Percentiles rank a stretch among this genome's conserved stretches.
phyloP scores from a whole-genome alignment of 2,888 invertebrate species.

The Harpalus rufipes region DNA sequence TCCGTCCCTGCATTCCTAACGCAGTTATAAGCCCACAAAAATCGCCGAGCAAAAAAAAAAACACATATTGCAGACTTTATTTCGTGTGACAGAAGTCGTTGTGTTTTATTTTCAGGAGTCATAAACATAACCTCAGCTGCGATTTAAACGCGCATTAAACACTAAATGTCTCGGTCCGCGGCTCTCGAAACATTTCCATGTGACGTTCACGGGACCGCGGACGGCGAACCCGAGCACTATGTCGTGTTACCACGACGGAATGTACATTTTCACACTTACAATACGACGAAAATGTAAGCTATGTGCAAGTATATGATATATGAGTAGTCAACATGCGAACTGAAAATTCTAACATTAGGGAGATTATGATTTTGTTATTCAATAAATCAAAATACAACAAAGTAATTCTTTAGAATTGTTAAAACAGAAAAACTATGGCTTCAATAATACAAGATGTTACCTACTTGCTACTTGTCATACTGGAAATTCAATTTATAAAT shows the following conservation, averaged over 20 bases:
- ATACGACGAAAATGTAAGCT: neutral
- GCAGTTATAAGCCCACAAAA: neutral
- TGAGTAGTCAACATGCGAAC: neutral
- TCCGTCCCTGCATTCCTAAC: neutral
- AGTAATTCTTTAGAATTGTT: no score
- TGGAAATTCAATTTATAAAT: no score
- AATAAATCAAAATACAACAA: no score
- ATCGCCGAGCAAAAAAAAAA: slow-evolving; percentile 17
- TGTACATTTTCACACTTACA: slow-evolving; percentile 22
- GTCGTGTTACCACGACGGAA: neutral
- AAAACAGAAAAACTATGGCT: no score
- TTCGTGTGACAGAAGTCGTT: slow-evolving; percentile 25
- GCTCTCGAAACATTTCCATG: slow-evolving; percentile 35
- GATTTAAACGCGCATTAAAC: slow-evolving; percentile 64
- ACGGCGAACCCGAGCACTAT: neutral
- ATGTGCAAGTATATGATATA: neutral
- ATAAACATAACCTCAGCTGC: slow-evolving; percentile 61
- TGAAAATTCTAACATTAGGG: neutral
- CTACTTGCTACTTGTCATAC: no score
- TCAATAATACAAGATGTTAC: no score
- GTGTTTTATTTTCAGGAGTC: slow-evolving; percentile 60
- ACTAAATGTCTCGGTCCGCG: slow-evolving; percentile 53
- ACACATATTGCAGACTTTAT: slow-evolving; percentile 32
- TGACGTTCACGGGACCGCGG: neutral
- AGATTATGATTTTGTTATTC: neutral